Evolutionary conservation across 2,113 vertebrate species (phyloP).

Genomic region (Melanocharis versteri): DNA sequence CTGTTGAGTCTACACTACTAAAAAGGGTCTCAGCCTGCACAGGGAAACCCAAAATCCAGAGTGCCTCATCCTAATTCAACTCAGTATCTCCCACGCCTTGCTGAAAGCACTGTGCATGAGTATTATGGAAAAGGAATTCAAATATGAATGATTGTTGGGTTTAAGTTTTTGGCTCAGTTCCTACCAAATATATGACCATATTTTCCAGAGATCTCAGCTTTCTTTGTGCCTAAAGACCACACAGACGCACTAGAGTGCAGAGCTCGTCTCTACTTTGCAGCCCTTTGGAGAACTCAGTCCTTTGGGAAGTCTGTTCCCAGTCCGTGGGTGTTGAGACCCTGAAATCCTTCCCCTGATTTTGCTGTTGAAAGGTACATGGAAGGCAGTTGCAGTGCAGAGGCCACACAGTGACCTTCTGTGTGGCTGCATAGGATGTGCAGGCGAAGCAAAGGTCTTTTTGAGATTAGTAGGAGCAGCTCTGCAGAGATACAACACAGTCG

Average conservation of each 20-base stretch:
- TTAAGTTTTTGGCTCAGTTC: not conserved
- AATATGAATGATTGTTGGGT: not conserved
- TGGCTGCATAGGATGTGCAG: not conserved
- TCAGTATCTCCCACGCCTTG: not conserved
- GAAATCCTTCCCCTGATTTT: not conserved
- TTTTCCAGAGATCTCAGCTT: not conserved
- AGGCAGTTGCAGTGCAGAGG: not conserved
- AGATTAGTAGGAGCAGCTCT: not conserved
- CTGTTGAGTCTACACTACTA: not conserved
- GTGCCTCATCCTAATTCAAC: not conserved
- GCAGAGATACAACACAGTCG: rapidly evolving
- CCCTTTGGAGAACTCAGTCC: not conserved
- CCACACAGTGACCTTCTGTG: not conserved
- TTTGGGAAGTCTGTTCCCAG: not conserved
- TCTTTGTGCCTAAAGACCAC: not conserved
- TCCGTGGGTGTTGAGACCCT: not conserved
- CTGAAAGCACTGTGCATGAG: not conserved
- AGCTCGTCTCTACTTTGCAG: not conserved
- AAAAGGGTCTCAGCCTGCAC: not conserved
- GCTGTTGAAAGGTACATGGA: not conserved
- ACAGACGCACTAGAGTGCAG: not conserved
- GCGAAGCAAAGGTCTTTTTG: not conserved
- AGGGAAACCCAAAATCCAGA: not conserved
- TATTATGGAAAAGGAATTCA: not conserved
- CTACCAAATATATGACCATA: not conserved